A percentile compares a stretch with the other conserved stretches of the same genome.
phyloP scores from a whole-genome alignment of 1,140 invertebrate species.

The Pentalonia nigronervosa region DNA sequence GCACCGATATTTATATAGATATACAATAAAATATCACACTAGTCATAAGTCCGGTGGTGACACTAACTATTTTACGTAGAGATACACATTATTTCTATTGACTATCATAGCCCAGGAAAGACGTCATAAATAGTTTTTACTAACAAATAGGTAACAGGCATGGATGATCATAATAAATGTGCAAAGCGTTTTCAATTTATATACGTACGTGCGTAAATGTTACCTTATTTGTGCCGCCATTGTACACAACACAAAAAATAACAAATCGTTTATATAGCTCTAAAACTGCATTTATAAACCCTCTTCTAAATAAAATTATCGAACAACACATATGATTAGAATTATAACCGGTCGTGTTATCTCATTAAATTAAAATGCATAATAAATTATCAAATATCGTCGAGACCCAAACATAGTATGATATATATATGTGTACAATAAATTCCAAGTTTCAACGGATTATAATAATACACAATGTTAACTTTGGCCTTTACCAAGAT shows the following conservation, averaged over 20 bases:
- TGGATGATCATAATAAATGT: not conserved
- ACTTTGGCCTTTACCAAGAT: no score
- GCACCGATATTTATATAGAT: not conserved
- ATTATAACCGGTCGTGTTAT: not conserved
- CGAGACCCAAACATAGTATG: not conserved
- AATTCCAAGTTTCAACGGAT: no score
- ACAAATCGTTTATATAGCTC: not conserved
- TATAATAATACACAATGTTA: no score
- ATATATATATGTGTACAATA: not conserved
- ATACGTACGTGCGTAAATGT: not conserved
- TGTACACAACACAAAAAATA: not conserved
- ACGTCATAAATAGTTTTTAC: not conserved
- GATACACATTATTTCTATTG: not conserved
- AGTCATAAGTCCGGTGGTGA: not conserved
- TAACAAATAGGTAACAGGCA: not conserved
- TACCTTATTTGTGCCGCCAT: not conserved
- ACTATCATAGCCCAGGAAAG: not conserved
- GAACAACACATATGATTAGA: not conserved
- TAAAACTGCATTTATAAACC: not conserved
- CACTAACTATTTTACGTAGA: not conserved
- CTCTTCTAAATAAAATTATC: not conserved
- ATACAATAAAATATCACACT: not conserved
- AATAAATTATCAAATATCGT: not conserved
- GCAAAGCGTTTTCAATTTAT: not conserved
- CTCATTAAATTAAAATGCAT: not conserved